Evolutionary conservation across 2,888 invertebrate genomes (phyloP), one percentile per base, ranked within the genome.

Genomic region (Caenorhabditis sp.): DNA sequence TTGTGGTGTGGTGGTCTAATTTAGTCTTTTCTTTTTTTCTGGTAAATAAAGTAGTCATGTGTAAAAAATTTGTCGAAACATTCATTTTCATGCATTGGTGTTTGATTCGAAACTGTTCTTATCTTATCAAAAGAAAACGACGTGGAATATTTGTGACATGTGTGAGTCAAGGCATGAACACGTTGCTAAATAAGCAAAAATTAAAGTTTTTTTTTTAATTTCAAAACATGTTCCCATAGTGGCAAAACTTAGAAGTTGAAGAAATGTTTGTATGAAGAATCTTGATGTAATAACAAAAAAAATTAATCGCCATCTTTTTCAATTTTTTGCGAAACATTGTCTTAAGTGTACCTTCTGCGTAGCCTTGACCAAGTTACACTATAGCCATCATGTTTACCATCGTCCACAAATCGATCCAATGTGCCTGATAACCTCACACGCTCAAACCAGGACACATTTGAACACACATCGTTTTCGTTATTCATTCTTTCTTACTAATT

Each of bases 11-110:
- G 72, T 72, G 64, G 72, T 72, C 72, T 58, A 32, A 62, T 47
- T 44, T 72, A 72, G 71, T 72, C 22, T 50, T 32, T 56, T 32
- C 24, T 60, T 55, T 50, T 56, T 65, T 64, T 65, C 64, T 72
- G 72, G 72, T 72, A 65, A 72, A 72, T 72, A 72, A 72, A 72
- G 50, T 72, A 72, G 72, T 72, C 58, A 65, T 72, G 72, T 65
- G 22, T 58, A 62, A 47, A 71, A 2, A 55, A 13, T 20, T 20
- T 37, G 32, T 2, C 4, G 3, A 24, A 53, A 53, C n/a, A 9
- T 47, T 47, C 3, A n/a, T 47, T n/a, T n/a, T 18, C 4, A 11
- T 18, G 4, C 6, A 3, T 47, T 3, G 47, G 5, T 47, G 47
- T 47, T 47, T 47, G 18, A 47, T 47, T 18, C 47, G 9, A 5